Percentiles rank a stretch among this genome's conserved stretches.
phyloP scores from a whole-genome alignment of 2,797 vertebrate species.

The Mionectes olivaceus region DNA sequence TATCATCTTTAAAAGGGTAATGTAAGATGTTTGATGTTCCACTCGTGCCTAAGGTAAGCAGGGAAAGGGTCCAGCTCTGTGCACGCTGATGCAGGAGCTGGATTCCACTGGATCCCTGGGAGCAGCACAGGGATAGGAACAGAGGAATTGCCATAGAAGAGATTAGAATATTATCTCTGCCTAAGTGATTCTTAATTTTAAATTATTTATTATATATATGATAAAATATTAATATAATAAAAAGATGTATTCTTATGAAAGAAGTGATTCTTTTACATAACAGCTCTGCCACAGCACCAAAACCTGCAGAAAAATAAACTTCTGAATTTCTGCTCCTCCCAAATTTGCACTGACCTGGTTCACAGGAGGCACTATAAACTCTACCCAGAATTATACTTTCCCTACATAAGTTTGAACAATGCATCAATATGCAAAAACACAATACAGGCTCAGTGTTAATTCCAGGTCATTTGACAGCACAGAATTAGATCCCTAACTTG shows the following conservation, averaged over 20 bases:
- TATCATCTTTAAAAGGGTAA: neutral
- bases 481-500: neutral
- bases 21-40: neutral
- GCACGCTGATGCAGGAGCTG: neutral
- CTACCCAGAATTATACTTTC: neutral
- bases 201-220: neutral
- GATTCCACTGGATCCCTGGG: neutral
- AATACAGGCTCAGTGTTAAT: neutral
- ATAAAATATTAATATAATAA: neutral
- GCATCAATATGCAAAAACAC: neutral
- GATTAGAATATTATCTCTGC: too few relatives aligned
- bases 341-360: neutral
- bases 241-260: neutral
- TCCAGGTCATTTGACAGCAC: neutral
- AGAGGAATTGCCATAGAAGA: neutral
- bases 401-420: fast-evolving
- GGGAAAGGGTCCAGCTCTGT: neutral
- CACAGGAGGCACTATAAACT: neutral
- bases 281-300: neutral
- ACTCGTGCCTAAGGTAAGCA: neutral
- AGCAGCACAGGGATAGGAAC: neutral
- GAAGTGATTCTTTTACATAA: neutral
- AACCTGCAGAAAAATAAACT: neutral
- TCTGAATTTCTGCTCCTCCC: neutral
- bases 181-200: neutral